A percentile compares a stretch with the other conserved stretches of the same genome.
These are phyloP conservation scores for Napeogenes sylphis DNA, from an alignment of 2,888 invertebrate genomes.

Conservation along the genomic window DNA sequence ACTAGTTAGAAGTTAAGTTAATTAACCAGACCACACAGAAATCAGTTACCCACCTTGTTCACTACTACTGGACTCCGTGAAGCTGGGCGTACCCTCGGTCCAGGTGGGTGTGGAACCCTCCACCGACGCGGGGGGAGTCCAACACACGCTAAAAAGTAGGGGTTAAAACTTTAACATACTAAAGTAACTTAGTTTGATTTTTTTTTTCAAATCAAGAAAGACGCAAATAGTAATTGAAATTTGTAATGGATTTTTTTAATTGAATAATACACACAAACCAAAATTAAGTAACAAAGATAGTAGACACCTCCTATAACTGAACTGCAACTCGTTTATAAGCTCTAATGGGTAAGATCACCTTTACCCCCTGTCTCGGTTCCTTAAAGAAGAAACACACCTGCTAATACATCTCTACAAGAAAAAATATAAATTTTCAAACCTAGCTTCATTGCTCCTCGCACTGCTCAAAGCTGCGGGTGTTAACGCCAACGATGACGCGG, in stretches of 20 bases:
- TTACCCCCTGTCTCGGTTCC: too few relatives aligned
- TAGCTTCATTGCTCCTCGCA: constrained; percentile 72
- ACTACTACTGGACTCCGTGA: constrained; percentile 97
- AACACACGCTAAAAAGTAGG: constrained; percentile 67
- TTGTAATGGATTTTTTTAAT: too few relatives aligned
- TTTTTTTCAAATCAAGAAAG: too few relatives aligned
- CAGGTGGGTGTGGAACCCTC: constrained; percentile 97
- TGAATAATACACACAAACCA: too few relatives aligned
- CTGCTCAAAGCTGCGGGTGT: constrained; percentile 69
- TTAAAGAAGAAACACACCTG: too few relatives aligned
- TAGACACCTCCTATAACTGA: too few relatives aligned
- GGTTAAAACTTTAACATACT: too few relatives aligned
- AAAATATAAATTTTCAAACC: constrained; percentile 60
- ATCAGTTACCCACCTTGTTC: constrained; percentile 80
- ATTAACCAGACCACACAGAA: background rate
- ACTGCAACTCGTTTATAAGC: too few relatives aligned
- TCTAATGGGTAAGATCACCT: too few relatives aligned
- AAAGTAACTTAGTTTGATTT: too few relatives aligned
- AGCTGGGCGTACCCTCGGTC: constrained; percentile 98
- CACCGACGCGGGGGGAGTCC: constrained; percentile 91
- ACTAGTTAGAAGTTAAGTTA: background rate
- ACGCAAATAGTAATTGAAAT: too few relatives aligned
- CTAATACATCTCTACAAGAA: background rate
- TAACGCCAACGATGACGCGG: constrained; percentile 67
- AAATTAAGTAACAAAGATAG: too few relatives aligned